These are phyloP conservation scores for Lucifuga dentata DNA, from an alignment of 2,113 vertebrate species.

Conservation along the genomic window DNA sequence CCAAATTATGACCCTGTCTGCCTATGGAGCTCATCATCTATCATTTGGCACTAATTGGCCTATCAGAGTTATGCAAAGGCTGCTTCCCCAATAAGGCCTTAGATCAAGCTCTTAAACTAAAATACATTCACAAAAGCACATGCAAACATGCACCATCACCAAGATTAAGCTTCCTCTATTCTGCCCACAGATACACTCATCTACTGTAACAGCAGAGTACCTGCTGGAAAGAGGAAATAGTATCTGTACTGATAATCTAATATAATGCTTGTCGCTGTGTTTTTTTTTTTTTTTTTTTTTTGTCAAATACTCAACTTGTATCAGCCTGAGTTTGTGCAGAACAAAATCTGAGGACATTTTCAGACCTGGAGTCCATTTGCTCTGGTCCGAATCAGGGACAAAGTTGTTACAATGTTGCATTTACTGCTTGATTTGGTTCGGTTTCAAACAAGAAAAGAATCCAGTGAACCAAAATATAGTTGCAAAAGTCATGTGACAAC, in stretches of 20 bases:
- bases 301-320: too few species aligned
- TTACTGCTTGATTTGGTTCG: too few species aligned
- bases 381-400: too few species aligned
- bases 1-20: conserved; percentile 66
- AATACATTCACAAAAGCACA: conserved; percentile 22
- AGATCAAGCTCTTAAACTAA: conserved; percentile 52
- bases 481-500: too few species aligned
- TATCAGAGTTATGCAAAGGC: conserved; percentile 69
- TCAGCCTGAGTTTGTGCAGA: conserved; percentile 1
- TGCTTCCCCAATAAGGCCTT: conserved; percentile 47
- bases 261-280: too few species aligned
- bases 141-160: conserved; percentile 21
- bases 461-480: too few species aligned
- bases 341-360: too few species aligned
- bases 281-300: too few species aligned
- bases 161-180: conserved; percentile 21
- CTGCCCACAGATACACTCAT: background rate
- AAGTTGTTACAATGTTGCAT: too few species aligned
- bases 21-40: conserved; percentile 65
- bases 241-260: background rate
- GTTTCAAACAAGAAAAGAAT: too few species aligned
- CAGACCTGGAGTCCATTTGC: too few species aligned
- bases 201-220: background rate
- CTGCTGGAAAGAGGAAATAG: conserved; percentile 13
- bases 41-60: conserved; percentile 77